Evolutionary conservation across 2,797 vertebrate genomes (phyloP).

Genomic region (Artibeus lituratus): DNA sequence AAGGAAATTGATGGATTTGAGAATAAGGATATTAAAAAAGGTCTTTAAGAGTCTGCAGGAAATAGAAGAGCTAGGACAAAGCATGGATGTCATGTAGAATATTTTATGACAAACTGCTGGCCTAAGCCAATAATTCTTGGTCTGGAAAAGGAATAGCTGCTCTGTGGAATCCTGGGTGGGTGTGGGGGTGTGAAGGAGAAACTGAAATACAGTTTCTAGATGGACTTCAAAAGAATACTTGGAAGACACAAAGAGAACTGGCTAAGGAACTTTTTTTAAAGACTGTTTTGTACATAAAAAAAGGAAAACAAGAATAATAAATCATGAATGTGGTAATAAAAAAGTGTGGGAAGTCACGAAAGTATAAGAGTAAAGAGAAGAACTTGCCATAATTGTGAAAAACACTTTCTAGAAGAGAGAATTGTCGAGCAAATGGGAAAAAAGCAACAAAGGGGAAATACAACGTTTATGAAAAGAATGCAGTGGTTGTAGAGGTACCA

Average conservation of each 20-base stretch:
- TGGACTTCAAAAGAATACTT: conserved; percentile 8
- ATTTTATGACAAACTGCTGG: conserved; percentile 75
- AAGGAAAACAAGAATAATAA: neutral
- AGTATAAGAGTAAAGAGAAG: neutral
- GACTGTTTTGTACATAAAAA: neutral
- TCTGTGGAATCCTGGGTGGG: neutral
- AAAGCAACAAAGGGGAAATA: neutral
- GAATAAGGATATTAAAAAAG: conserved; percentile 78
- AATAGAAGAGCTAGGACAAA: conserved; percentile 73
- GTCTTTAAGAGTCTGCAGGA: conserved; percentile 75
- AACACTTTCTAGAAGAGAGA: neutral
- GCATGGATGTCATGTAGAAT: conserved; percentile 74
- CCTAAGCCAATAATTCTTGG: conserved; percentile 59
- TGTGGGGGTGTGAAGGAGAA: neutral
- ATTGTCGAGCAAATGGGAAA: neutral
- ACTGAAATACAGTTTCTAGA: neutral
- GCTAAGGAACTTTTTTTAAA: neutral
- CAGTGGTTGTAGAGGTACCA: neutral
- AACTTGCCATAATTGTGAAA: neutral
- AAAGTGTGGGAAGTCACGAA: neutral
- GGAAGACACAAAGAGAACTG: neutral
- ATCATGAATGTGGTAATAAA: neutral
- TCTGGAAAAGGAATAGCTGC: conserved; percentile 25
- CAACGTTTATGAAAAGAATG: neutral
- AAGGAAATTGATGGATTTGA: conserved; percentile 77